Percentiles rank a stretch among this genome's conserved stretches.
Conservation (phyloP, 2,797 vertebrate species). For the Pangasius sanitwongsei region DNA sequence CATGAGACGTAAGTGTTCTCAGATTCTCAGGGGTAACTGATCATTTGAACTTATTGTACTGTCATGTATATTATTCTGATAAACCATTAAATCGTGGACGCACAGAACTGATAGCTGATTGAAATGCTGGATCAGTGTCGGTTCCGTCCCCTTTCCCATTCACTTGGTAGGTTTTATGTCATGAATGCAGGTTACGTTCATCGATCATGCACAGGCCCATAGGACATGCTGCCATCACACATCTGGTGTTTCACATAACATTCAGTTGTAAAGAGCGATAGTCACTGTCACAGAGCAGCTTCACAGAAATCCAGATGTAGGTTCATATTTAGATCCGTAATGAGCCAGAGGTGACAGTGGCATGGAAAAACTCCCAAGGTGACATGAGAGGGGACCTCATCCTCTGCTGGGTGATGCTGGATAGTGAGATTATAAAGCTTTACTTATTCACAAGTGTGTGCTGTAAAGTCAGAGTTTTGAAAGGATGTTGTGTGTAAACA, state of each 20-base stretch:
- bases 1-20: slow-evolving; percentile 93
- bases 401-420: background rate
- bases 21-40: background rate
- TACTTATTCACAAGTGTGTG: background rate
- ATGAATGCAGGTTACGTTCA: background rate
- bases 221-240: background rate
- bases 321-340: background rate
- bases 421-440: background rate
- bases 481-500: background rate
- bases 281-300: background rate
- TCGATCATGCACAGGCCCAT: background rate
- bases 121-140: background rate
- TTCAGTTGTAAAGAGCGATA: background rate
- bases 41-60: background rate
- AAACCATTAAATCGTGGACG: background rate
- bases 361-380: background rate
- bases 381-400: background rate
- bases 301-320: background rate
- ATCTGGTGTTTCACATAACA: background rate
- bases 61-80: background rate
- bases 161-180: background rate
- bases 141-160: background rate
- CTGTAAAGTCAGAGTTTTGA: background rate
- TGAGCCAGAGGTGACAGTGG: background rate
- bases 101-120: background rate